Evolutionary conservation across 2,797 vertebrate species (phyloP), one percentile per base, ranked within the genome.

Genomic region (Clarias fuscus): DNA sequence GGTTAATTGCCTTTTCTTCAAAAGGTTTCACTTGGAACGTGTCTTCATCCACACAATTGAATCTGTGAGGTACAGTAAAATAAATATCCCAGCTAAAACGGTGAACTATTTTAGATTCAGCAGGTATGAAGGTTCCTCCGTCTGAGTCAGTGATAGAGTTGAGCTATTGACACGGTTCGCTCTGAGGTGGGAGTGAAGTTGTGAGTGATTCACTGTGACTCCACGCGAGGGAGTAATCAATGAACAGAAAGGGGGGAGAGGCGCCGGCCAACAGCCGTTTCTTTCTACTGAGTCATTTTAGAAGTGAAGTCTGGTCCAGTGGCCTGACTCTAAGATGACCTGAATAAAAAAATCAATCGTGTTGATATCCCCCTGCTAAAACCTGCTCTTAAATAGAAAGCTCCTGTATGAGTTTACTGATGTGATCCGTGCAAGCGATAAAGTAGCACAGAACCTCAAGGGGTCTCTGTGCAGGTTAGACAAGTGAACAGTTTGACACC

Each of bases 381-480:
- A 83, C 59, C 10, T 87, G 58, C 58, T 80, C 76, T 84, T 76
- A 82, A 90, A 87, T 82, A 75, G 81, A 85, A 86, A 77, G 75
- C 68, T 79, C 72, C 43, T 82, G 58, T 56, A 20, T 22, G 64
- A 40, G 65, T 73, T 76, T 72, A 30, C 24, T 59, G 24, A 27
- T 5, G 67, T 20, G 75, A 76, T 76, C 58, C 14, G 10, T 33
- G 22, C n/a, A 43, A 72, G 59, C 14, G 40, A 68, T 18, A 79
- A 82, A 82, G 68, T 77, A n/a, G 56, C 43, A 62, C 56, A 67
- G 79, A 48, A 75, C 10, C 56, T 83, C 43, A 30, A 15, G n/a
- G 53, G 61, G 37, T 65, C 22, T 30, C 85, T 68, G 53, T 65
- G 10, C 48, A 48, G 48, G 48, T 48, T 48, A 48, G 48, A 48